Conservation (phyloP, 2,113 vertebrate genomes). For the Phrynosoma blainvillii region DNA sequence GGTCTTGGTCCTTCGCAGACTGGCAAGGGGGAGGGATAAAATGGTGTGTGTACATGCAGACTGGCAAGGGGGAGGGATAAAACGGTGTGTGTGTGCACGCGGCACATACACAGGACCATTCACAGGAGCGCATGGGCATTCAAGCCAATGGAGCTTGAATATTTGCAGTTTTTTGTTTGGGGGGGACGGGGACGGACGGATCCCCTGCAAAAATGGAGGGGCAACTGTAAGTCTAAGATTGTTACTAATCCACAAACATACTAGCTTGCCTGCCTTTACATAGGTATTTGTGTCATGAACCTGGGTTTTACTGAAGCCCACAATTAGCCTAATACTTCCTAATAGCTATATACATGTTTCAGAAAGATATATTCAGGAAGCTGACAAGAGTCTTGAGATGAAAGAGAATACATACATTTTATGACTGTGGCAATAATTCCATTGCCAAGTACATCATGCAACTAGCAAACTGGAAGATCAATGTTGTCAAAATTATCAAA, state of each 20-base stretch:
- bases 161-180: too few relatives aligned
- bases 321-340: background rate
- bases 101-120: too few relatives aligned
- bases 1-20: too few relatives aligned
- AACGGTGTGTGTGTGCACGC: too few relatives aligned
- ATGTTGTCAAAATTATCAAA: background rate
- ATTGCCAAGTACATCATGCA: background rate
- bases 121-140: too few relatives aligned
- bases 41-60: too few relatives aligned
- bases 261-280: background rate
- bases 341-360: background rate
- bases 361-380: background rate
- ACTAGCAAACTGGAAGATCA: background rate
- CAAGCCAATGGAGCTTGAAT: too few relatives aligned
- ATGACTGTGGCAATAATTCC: background rate
- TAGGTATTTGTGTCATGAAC: background rate
- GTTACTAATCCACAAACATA: background rate
- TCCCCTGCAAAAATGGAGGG: too few relatives aligned
- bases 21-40: too few relatives aligned
- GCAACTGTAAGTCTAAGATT: background rate
- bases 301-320: background rate
- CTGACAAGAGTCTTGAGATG: background rate
- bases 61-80: too few relatives aligned
- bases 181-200: too few relatives aligned
- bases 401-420: background rate